Evolutionary conservation across 2,888 invertebrate genomes (phyloP).

Genomic region (Phengaris arion): DNA sequence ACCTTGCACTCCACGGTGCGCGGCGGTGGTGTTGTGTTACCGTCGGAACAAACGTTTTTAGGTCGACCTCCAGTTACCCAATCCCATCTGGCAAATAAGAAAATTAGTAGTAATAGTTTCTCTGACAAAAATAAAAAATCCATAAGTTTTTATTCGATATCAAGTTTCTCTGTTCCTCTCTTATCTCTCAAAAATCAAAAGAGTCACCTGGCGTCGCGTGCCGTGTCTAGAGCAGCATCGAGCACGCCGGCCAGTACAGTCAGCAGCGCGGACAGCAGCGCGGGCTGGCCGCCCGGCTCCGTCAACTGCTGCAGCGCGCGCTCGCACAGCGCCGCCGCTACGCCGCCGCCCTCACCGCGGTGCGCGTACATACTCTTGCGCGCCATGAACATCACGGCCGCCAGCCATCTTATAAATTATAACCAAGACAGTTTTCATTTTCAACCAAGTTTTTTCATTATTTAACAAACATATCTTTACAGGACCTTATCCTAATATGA

Average conservation of each 20-base stretch:
- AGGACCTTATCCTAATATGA: too few species aligned
- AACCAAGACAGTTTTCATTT: too few species aligned
- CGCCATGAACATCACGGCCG: slow-evolving; percentile 91
- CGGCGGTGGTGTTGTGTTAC: slow-evolving; percentile 47
- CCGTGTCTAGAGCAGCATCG: slow-evolving; percentile 50
- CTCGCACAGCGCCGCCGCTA: slow-evolving; percentile 80
- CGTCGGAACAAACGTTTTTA: slow-evolving; percentile 46
- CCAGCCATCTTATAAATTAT: slow-evolving; percentile 81
- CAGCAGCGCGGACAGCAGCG: slow-evolving; percentile 67
- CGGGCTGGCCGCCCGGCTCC: slow-evolving; percentile 53
- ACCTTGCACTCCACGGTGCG: slow-evolving; percentile 67
- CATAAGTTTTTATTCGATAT: background rate
- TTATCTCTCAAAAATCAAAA: background rate
- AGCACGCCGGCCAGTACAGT: slow-evolving; percentile 61
- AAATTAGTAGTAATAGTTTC: slow-evolving; percentile 1
- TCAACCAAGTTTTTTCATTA: too few species aligned
- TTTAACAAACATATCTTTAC: too few species aligned
- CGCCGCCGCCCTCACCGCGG: slow-evolving; percentile 77
- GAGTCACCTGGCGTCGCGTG: slow-evolving; percentile 35
- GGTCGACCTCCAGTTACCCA: slow-evolving; percentile 88
- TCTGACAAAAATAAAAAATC: background rate
- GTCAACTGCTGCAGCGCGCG: slow-evolving; percentile 62
- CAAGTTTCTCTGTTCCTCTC: background rate
- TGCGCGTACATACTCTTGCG: slow-evolving; percentile 85
- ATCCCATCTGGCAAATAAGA: slow-evolving; percentile 84